Base-by-base conservation (phyloP, 2,797 vertebrate genomes). In the Eidolon dupreanum region DNA sequence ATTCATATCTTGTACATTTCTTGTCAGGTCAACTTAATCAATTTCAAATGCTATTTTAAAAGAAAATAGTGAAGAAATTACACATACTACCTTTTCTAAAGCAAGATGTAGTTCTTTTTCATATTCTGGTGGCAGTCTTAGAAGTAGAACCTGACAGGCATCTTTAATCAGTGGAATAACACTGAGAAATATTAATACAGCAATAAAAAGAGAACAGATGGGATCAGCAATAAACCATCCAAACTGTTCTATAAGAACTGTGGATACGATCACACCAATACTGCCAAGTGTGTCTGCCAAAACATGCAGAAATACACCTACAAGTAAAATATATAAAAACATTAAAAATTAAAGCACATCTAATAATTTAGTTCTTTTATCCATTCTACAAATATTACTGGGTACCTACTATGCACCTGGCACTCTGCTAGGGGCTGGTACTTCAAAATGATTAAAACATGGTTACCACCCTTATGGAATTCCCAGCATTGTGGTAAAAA, bases 211-310 rank as follows among this genome's bases (percentile, higher is more conserved):
- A 61, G 99, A 99, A 98, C 99, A 99, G 88, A 99, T 99, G 0
- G 99, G 99, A 98, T 99, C 99, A 0, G 99, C 99, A 59, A 99
- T 99, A 93, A 99, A 98, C 99, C 99, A 99, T 95, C 99, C 99
- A 91, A 99, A 99, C 97, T 99, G 99, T 22, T 99, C 99, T 98
- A 99, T 99, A 95, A 99, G 99, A 98, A 99, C 97, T 0, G 99
- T 99, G 90, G 99, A 99, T 96, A 99, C 98, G 20, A 99, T 99
- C 90, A 99, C 99, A 19, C 99, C 99, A 9, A 99, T 99, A 79
- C 99, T 99, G 98, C 99, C 99, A 95, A 99, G 97, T 0, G 99
- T 99, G 97, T 99, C 99, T 28, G 99, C 99, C 98, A 99, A 98
- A 66, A 99, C 99, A 53, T 99, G 99, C 66, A 99, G 99, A 98